phyloP scores from a whole-genome alignment of 37 sponge, comb jelly and placozoan species.

The Mnemiopsis leidyi region DNA sequence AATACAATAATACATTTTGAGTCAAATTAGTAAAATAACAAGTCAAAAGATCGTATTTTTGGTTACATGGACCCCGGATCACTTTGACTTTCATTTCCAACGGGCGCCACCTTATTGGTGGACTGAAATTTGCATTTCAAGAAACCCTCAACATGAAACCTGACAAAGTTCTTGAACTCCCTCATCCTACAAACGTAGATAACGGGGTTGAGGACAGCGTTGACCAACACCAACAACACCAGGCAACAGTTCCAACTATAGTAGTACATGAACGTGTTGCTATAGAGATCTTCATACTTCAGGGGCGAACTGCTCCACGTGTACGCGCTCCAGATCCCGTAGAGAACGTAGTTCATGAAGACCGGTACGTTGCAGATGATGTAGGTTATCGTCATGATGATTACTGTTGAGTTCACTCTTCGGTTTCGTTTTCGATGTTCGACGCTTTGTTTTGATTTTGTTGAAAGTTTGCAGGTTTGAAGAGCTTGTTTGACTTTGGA shows the following conservation, averaged over 20 bases:
- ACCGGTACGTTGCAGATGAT: conserved; percentile 5
- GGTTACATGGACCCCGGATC: too few relatives aligned
- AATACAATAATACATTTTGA: too few relatives aligned
- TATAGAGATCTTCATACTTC: not conserved
- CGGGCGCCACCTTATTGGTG: too few relatives aligned
- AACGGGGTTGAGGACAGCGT: not conserved
- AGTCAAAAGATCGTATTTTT: too few relatives aligned
- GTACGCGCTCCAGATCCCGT: not conserved
- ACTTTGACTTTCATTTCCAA: too few relatives aligned
- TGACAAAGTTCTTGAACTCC: not conserved
- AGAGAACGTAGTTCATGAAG: not conserved
- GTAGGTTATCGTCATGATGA: not conserved
- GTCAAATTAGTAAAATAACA: too few relatives aligned
- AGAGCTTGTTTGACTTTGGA: not conserved
- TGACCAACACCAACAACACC: not conserved
- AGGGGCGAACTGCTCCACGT: not conserved
- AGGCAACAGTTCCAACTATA: not conserved
- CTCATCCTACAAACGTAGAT: not conserved
- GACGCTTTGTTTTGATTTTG: not conserved
- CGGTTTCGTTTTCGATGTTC: not conserved
- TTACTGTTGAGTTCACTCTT: not conserved
- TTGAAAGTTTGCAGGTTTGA: not conserved
- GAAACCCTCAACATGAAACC: too few relatives aligned
- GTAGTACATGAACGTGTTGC: not conserved
- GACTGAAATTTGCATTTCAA: too few relatives aligned